Conservation (phyloP, 2,888 invertebrate species). For the Melanophora roralis region DNA sequence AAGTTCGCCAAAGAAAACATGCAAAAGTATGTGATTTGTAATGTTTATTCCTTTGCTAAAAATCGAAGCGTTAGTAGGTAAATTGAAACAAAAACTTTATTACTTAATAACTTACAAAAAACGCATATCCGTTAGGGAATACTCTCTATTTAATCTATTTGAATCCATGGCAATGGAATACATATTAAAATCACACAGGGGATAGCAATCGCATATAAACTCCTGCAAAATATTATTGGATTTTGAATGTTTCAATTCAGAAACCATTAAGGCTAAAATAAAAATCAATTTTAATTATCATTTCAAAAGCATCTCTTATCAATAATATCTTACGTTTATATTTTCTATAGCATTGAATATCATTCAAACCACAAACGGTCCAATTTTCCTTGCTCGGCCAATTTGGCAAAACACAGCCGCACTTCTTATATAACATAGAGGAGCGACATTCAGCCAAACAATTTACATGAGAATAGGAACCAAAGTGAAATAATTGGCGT, state of each 20-base stretch:
- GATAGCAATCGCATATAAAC: conserved; percentile 71
- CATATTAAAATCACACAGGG: conserved; percentile 80
- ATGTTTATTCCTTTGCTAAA: conserved; percentile 64
- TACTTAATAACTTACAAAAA: conserved; percentile 78
- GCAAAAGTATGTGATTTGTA: conserved; percentile 80
- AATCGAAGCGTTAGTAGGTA: background rate
- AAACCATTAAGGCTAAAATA: conserved; percentile 3
- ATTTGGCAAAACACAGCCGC: conserved; percentile 81
- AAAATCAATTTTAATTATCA: too few relatives aligned
- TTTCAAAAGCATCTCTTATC: too few relatives aligned
- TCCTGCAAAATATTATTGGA: conserved; percentile 24
- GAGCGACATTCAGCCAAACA: conserved; percentile 81
- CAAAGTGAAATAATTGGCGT: conserved; percentile 70
- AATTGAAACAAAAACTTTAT: background rate
- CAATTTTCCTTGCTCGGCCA: conserved; percentile 73
- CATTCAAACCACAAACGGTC: conserved; percentile 66
- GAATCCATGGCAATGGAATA: conserved; percentile 80
- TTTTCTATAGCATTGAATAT: conserved; percentile 66
- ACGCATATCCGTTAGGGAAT: conserved; percentile 75
- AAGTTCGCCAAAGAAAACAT: conserved; percentile 83
- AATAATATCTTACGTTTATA: conserved; percentile 63
- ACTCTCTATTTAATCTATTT: conserved; percentile 77
- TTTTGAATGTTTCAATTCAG: background rate
- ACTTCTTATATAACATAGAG: conserved; percentile 76
- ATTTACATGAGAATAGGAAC: conserved; percentile 81